These are phyloP conservation scores for Drosophila miranda DNA, from an alignment of 1,140 invertebrate species.

Conservation along the genomic window DNA sequence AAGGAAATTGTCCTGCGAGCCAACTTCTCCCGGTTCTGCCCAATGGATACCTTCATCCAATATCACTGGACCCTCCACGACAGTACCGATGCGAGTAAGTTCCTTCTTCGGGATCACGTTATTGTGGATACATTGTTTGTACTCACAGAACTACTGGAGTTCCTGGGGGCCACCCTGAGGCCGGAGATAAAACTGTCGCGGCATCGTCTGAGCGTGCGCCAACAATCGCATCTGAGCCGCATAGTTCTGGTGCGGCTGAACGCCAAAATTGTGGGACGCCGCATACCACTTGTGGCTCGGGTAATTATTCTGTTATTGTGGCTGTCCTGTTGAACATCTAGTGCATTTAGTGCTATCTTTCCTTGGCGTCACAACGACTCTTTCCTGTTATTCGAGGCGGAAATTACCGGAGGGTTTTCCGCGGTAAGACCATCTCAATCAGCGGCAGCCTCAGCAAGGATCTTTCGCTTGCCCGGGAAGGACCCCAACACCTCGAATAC, in stretches of 20 bases:
- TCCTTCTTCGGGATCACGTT: background rate
- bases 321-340: too few relatives aligned
- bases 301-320: constrained; percentile 1
- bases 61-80: constrained; percentile 54
- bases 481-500: background rate
- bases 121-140: too few relatives aligned
- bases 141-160: constrained; percentile 27
- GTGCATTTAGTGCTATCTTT: constrained; percentile 35
- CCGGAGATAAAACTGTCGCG: constrained; percentile 37
- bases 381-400: constrained; percentile 41
- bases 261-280: constrained; percentile 39
- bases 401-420: constrained; percentile 33
- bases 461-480: background rate
- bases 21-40: constrained; percentile 31
- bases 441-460: constrained; percentile 17
- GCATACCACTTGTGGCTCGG: constrained; percentile 33
- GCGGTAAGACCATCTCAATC: constrained; percentile 11
- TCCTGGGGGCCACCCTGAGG: constrained; percentile 35
- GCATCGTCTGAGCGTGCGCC: constrained; percentile 27
- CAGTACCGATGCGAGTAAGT: constrained; percentile 43
- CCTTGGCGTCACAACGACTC: constrained; percentile 42
- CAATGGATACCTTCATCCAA: constrained; percentile 43
- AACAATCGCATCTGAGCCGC: constrained; percentile 33
- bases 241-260: constrained; percentile 43
- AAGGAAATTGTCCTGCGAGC: constrained; percentile 33